A percentile compares a stretch with the other conserved stretches of the same genome.
phyloP scores from a whole-genome alignment of 2,888 invertebrate genomes.

The Elegia similella region DNA sequence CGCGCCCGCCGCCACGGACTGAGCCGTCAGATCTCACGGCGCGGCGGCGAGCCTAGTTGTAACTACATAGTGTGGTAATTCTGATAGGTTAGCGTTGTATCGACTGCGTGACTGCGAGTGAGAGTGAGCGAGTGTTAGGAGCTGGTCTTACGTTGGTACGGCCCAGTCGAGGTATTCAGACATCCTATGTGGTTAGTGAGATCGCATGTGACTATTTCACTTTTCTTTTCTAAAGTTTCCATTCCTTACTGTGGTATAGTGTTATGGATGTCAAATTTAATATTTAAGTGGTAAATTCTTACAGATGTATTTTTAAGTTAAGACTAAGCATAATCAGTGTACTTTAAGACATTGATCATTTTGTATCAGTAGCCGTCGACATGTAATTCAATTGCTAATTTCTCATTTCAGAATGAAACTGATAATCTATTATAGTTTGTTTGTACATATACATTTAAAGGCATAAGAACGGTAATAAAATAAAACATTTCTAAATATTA shows the following conservation, averaged over 20 bases:
- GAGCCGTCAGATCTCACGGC: conserved; percentile 26
- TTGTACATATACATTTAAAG: conserved; percentile 80
- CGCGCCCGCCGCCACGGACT: conserved; percentile 30
- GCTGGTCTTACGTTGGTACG: conserved; percentile 25
- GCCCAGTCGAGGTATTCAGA: conserved; percentile 48
- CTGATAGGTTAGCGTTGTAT: conserved; percentile 72
- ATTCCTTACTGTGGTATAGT: conserved; percentile 80
- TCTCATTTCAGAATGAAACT: conserved; percentile 74
- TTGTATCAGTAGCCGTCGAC: conserved; percentile 55
- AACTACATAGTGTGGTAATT: conserved; percentile 65
- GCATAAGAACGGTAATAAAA: conserved; percentile 78
- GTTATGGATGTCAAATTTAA: conserved; percentile 71
- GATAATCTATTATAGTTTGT: conserved; percentile 78
- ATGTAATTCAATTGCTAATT: conserved; percentile 67
- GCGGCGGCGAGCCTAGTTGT: conserved; percentile 44
- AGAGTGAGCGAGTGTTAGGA: conserved; percentile 50
- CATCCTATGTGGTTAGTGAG: conserved; percentile 41
- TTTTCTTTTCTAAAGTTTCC: conserved; percentile 65
- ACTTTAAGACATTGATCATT: conserved; percentile 61
- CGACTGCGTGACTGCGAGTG: conserved; percentile 51
- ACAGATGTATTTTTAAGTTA: conserved; percentile 75
- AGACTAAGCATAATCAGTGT: conserved; percentile 75
- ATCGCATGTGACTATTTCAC: conserved; percentile 55
- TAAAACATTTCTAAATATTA: conserved; percentile 77
- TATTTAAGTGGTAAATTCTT: conserved; percentile 62